Evolutionary conservation across 2,113 vertebrate genomes (phyloP), one percentile per base, ranked within the genome.

Genomic region (Ibidorhyncha struthersii): DNA sequence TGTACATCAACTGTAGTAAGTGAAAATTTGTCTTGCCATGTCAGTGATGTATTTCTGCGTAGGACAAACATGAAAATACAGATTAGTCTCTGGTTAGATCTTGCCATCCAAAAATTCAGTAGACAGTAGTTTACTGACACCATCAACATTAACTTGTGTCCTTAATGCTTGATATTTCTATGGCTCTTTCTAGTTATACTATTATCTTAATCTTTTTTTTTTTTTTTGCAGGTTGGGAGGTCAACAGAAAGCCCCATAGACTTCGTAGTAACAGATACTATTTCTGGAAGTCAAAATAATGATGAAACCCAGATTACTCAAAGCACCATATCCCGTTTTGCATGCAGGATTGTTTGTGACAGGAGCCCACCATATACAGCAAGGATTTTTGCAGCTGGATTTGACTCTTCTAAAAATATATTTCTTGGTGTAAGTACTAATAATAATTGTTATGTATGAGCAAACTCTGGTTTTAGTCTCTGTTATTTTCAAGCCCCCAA

Each of bases 351-450:
- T 21, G 99, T 99, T 92, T 99, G 99, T 29, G 99, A 99, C 95
- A 98, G 99, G 26, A 99, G 85, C 55, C 98, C 99, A 1, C 99
- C 99, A 0, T 99, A 98, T 93, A 99, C 99, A 0, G 99, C 99
- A 34, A 98, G 99, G 90, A 99, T 99, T 97, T 99, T 99, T 25
- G 99, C 99, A 59, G 99, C 99, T 20, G 99, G 99, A 41, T 99
- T 99, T 26, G 99, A 99, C 98, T 99, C 99, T 0, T 99, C 99
- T 83, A 99, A 99, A 98, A 99, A 99, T 96, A 99, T 99, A 97
- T 99, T 99, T 97, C 99, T 99, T 36, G 99, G 99, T 97, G 99
- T 99, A 98, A 98, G 98, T 98, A 73, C 43, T 90, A 2, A 47
- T 47, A 43, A 25, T 73, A 32, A n/a, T 47, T 79, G 27, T n/a